Evolutionary conservation across 2,797 vertebrate genomes (phyloP).

Genomic region (Parambassis ranga): DNA sequence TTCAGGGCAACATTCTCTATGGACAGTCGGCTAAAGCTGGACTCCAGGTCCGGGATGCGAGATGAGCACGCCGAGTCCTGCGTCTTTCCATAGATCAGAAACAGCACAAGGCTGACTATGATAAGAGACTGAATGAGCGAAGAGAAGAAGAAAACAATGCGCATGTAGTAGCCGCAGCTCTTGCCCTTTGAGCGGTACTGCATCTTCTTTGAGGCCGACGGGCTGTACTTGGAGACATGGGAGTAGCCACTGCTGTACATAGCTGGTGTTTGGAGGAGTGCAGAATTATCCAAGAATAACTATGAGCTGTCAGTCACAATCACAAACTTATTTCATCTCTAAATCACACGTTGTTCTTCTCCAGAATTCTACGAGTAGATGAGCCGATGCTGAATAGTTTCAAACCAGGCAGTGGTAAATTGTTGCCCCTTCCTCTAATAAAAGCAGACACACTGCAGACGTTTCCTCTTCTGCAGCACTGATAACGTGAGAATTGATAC

Average conservation of each 20-base stretch:
- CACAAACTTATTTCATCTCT: not conserved
- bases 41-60: conserved; percentile 77
- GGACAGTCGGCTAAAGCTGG: conserved; percentile 71
- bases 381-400: not conserved
- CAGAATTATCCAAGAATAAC: not conserved
- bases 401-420: not conserved
- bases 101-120: conserved; percentile 92
- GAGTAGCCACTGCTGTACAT: conserved; percentile 80
- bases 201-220: conserved; percentile 62
- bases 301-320: not conserved
- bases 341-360: not conserved
- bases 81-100: conserved; percentile 91
- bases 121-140: conserved; percentile 95
- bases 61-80: conserved; percentile 72
- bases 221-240: conserved; percentile 65
- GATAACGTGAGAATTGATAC: conserved; percentile 20
- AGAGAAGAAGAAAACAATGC: conserved; percentile 91
- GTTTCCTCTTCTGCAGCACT: conserved; percentile 51
- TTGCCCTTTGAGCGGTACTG: conserved; percentile 67
- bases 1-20: conserved; percentile 63
- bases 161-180: conserved; percentile 90
- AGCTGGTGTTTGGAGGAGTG: not conserved
- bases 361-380: no score
- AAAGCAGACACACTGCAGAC: conserved; percentile 10
- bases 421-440: not conserved